phyloP scores from a whole-genome alignment of 2,888 invertebrate species.

The Cylloceria caligata region DNA sequence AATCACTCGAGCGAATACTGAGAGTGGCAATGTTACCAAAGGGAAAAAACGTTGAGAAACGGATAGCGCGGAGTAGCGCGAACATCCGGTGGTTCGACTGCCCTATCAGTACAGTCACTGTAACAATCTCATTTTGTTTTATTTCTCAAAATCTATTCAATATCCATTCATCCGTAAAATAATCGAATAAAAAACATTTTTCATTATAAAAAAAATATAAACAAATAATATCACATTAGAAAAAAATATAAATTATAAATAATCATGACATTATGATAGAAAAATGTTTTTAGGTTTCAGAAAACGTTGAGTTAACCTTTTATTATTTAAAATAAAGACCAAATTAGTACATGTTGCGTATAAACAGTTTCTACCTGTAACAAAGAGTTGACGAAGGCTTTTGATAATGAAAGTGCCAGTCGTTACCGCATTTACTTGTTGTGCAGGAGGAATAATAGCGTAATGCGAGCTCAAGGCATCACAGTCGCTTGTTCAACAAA shows the following conservation, averaged over 20 bases:
- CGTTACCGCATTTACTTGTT: not conserved
- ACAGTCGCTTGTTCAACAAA: conserved; percentile 11
- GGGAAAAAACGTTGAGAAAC: conserved; percentile 6
- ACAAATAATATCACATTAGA: not conserved
- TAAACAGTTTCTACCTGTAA: not conserved
- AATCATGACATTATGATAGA: too few relatives aligned
- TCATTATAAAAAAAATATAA: not conserved
- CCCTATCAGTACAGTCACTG: conserved; percentile 6
- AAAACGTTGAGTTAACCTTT: too few relatives aligned
- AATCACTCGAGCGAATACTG: conserved; percentile 55
- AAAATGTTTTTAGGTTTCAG: too few relatives aligned
- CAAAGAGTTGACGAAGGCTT: conserved; percentile 7
- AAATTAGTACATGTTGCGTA: not conserved
- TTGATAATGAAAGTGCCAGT: conserved; percentile 18
- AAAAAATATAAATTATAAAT: not conserved
- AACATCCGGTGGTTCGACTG: conserved; percentile 31
- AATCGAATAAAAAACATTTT: not conserved
- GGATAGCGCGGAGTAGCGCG: conserved; percentile 3
- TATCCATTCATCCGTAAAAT: not conserved
- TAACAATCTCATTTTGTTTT: not conserved
- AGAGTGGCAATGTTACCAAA: conserved; percentile 22
- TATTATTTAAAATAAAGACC: too few relatives aligned
- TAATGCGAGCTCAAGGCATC: not conserved
- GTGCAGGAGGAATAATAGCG: conserved; percentile 7
- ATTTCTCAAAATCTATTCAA: not conserved